phyloP scores from a whole-genome alignment of 2,797 vertebrate genomes.

The Delichon dasypus region DNA sequence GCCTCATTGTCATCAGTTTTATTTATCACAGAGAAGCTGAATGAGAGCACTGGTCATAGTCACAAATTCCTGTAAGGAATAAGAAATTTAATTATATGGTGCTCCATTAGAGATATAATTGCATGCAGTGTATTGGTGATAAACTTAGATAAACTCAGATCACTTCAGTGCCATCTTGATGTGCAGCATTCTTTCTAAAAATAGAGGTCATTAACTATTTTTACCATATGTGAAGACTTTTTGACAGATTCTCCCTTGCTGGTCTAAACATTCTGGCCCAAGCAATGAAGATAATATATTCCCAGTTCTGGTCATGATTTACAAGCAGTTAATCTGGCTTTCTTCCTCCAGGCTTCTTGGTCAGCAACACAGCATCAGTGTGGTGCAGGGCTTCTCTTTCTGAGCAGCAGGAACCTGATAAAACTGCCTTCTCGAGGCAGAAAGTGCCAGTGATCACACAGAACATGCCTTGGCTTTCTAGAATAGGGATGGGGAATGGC shows the following conservation, averaged over 20 bases:
- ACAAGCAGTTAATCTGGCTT: background rate
- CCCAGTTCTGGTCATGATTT: background rate
- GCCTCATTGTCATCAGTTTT: background rate
- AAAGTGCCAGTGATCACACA: background rate
- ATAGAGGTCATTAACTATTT: background rate
- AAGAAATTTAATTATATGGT: background rate
- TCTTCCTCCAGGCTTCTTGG: background rate
- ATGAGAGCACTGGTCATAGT: background rate
- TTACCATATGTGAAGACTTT: background rate
- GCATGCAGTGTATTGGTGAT: background rate
- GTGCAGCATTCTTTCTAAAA: background rate
- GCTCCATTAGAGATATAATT: background rate
- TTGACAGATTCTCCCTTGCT: background rate
- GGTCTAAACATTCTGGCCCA: background rate
- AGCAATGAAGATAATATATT: background rate
- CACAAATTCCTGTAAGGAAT: background rate
- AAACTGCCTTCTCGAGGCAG: background rate
- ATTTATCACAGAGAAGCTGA: background rate
- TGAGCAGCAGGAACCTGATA: background rate
- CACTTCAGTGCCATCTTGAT: background rate
- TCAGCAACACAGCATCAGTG: background rate
- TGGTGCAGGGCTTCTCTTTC: background rate
- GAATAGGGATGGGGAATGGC: background rate
- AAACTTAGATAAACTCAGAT: background rate
- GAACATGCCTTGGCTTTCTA: background rate